Evolutionary conservation across 2,113 vertebrate species (phyloP).

Genomic region (Cyphomyrus plagiostoma): DNA sequence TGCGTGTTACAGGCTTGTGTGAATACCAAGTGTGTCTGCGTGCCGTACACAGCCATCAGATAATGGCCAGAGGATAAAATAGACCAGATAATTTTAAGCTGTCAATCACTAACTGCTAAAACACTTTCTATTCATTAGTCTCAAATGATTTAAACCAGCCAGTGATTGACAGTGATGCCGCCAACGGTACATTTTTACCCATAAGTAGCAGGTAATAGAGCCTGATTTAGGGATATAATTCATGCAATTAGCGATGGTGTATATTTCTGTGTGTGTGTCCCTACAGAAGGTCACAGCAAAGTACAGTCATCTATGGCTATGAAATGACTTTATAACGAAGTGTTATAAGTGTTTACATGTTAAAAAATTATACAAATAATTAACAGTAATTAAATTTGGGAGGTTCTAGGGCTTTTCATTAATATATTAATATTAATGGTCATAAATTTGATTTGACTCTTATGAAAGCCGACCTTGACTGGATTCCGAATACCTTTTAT

Average conservation of each 20-base stretch:
- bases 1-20: not conserved
- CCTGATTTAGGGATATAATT: not conserved
- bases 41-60: not conserved
- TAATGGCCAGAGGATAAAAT: not conserved
- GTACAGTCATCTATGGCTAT: not conserved
- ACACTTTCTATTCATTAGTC: not conserved
- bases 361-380: not conserved
- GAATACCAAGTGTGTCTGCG: not conserved
- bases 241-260: not conserved
- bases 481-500: not conserved
- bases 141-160: not conserved
- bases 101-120: not conserved
- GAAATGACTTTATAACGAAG: not conserved
- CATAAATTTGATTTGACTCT: not conserved
- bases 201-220: not conserved
- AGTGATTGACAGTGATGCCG: not conserved
- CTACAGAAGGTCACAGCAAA: not conserved
- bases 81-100: not conserved
- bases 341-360: not conserved
- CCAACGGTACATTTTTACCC: not conserved
- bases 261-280: not conserved
- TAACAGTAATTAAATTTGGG: constrained; percentile 4
- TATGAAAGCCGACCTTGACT: not conserved
- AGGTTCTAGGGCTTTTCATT: constrained; percentile 8
- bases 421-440: constrained; percentile 8